Evolutionary conservation across 2,888 invertebrate genomes (phyloP).

Genomic region (Geotrupes spiniger): DNA sequence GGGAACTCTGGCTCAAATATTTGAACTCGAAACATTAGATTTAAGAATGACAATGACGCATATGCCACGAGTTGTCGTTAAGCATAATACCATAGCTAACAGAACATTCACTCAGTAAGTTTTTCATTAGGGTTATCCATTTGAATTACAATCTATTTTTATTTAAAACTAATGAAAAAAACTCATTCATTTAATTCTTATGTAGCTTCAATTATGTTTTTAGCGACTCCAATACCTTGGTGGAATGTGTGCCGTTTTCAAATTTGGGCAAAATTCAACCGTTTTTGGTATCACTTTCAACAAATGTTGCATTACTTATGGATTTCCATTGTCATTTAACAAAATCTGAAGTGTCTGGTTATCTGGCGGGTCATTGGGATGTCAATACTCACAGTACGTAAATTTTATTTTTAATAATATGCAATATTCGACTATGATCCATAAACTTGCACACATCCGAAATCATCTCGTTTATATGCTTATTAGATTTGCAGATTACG

Average conservation of each 20-base stretch:
- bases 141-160: constrained; percentile 11
- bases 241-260: constrained; percentile 86
- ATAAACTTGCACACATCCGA: not conserved
- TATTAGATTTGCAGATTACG: constrained; percentile 78
- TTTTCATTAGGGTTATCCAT: no score
- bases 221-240: constrained; percentile 86
- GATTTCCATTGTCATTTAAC: constrained; percentile 94
- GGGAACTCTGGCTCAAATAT: constrained; percentile 24
- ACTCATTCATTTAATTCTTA: not conserved
- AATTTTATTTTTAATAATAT: not conserved
- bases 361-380: constrained; percentile 94
- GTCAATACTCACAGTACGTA: constrained; percentile 86
- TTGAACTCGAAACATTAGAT: constrained; percentile 7
- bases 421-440: not conserved
- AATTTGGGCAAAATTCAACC: constrained; percentile 89
- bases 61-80: constrained; percentile 64
- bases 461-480: constrained; percentile 12
- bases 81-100: constrained; percentile 73
- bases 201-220: no score
- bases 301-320: constrained; percentile 82
- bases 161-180: not conserved
- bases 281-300: constrained; percentile 81
- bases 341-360: constrained; percentile 94
- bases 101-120: constrained; percentile 75
- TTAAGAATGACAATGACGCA: constrained; percentile 16